Conservation (phyloP, 2,113 vertebrate genomes). For the Okapia johnstoni region DNA sequence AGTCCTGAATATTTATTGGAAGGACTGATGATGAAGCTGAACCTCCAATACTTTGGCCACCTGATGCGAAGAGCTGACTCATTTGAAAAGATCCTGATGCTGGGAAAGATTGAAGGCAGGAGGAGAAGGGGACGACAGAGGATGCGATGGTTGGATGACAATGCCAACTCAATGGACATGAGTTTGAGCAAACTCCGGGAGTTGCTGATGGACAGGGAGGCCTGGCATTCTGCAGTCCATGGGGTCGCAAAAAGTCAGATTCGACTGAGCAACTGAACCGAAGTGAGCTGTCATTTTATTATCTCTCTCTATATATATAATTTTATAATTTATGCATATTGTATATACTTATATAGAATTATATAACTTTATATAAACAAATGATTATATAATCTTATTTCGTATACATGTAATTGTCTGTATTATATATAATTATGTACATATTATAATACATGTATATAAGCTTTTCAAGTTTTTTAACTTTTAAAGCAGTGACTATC, state of each 20-base stretch:
- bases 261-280: background rate
- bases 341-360: background rate
- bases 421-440: background rate
- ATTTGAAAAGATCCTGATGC: background rate
- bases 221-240: background rate
- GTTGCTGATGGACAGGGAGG: background rate
- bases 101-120: background rate
- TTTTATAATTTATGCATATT: background rate
- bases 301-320: background rate
- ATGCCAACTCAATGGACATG: background rate
- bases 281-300: background rate
- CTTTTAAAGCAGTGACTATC: background rate
- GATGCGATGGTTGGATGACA: fast-evolving
- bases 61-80: background rate
- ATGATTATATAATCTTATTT: background rate
- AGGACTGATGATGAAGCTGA: background rate
- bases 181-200: background rate
- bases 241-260: fast-evolving
- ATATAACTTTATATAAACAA: background rate
- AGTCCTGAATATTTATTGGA: background rate
- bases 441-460: background rate
- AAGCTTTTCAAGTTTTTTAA: background rate
- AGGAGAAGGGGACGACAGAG: background rate
- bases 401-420: background rate
- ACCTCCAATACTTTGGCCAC: background rate